phyloP scores from a whole-genome alignment of 2,113 vertebrate species.

The Circaetus cinerascens region DNA sequence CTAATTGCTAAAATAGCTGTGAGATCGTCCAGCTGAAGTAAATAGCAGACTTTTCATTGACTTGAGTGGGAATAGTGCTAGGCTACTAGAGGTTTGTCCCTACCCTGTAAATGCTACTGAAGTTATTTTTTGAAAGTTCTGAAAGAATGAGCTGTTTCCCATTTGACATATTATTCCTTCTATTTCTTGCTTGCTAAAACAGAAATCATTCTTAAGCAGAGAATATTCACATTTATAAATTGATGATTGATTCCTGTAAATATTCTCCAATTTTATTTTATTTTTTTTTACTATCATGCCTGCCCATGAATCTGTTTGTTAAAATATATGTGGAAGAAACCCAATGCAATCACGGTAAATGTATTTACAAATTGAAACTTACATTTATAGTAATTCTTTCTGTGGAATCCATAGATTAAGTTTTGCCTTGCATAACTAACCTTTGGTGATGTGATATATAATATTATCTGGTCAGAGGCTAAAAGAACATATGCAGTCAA shows the following conservation, averaged over 20 bases:
- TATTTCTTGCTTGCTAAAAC: not conserved
- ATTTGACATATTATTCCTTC: not conserved
- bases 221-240: not conserved
- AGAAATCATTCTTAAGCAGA: not conserved
- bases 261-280: not conserved
- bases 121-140: not conserved
- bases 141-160: not conserved
- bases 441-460: not conserved
- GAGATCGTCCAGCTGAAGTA: not conserved
- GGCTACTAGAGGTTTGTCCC: not conserved
- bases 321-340: not conserved
- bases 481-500: not conserved
- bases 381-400: not conserved
- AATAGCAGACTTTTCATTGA: not conserved
- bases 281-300: not conserved
- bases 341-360: not conserved
- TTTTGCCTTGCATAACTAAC: not conserved
- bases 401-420: not conserved
- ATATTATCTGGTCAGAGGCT: not conserved
- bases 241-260: not conserved
- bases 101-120: not conserved
- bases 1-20: slow-evolving; percentile 16
- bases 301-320: not conserved
- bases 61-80: not conserved
- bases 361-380: not conserved